A percentile compares a stretch with the other conserved stretches of the same genome.
phyloP scores from a whole-genome alignment of 2,797 vertebrate species.

The Sebastes glaucus region DNA sequence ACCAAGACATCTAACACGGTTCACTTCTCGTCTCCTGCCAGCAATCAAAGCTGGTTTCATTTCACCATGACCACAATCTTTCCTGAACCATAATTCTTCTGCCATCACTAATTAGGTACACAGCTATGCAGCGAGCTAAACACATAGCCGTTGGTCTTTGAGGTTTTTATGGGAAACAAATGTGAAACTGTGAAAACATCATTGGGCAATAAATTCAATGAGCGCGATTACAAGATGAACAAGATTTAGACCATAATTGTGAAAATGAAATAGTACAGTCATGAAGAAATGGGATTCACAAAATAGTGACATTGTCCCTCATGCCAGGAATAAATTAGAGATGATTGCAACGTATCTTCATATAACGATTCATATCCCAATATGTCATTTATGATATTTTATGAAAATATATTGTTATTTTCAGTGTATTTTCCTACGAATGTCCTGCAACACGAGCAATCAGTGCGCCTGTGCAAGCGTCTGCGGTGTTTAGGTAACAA shows the following conservation, averaged over 20 bases:
- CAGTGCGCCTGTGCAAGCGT: too few species aligned
- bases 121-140: background rate
- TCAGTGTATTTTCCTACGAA: too few species aligned
- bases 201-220: background rate
- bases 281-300: background rate
- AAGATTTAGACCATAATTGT: background rate
- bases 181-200: background rate
- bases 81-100: background rate
- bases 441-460: too few species aligned
- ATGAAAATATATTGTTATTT: too few species aligned
- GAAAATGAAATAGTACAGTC: background rate
- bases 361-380: too few species aligned
- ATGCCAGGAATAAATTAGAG: background rate
- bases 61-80: too few species aligned
- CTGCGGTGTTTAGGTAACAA: too few species aligned
- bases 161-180: background rate
- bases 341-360: too few species aligned
- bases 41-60: too few species aligned
- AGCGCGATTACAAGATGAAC: background rate
- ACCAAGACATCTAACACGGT: background rate
- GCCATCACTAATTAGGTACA: background rate
- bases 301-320: background rate
- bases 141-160: background rate
- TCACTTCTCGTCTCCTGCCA: background rate
- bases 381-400: too few species aligned